A percentile compares a stretch with the other conserved stretches of the same genome.
These are phyloP conservation scores for Dipus sagitta DNA, from an alignment of 2,797 vertebrate species.

Conservation along the genomic window DNA sequence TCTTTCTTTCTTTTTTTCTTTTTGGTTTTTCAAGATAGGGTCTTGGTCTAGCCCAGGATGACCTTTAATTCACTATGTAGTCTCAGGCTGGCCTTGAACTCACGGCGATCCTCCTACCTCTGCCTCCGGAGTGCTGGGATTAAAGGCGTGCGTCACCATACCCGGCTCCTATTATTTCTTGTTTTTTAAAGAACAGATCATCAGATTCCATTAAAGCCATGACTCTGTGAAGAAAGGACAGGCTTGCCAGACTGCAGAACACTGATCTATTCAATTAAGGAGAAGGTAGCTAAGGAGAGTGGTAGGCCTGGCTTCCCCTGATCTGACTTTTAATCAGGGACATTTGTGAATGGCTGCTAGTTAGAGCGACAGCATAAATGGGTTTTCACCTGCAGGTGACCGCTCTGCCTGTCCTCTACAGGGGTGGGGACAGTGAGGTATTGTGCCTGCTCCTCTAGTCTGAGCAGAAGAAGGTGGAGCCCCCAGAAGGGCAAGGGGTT, in stretches of 20 bases:
- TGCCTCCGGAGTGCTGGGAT: too few species aligned
- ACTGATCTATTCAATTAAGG: constrained; percentile 12
- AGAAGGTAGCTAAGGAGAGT: neutral
- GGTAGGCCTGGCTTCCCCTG: constrained; percentile 27
- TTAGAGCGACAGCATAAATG: fast-evolving
- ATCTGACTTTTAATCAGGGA: neutral
- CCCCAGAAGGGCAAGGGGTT: too few species aligned
- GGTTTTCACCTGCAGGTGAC: neutral
- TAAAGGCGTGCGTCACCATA: neutral
- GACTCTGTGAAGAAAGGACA: neutral
- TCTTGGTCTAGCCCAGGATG: too few species aligned
- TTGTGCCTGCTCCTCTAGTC: neutral
- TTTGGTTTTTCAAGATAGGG: too few species aligned
- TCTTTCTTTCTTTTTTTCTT: too few species aligned
- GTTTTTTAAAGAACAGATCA: constrained; percentile 30
- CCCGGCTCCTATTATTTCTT: too few species aligned
- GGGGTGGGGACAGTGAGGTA: neutral
- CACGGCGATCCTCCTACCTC: too few species aligned
- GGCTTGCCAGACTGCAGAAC: neutral
- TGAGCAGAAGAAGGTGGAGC: neutral
- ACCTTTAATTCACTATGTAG: too few species aligned
- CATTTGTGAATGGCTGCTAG: neutral
- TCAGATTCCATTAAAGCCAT: neutral
- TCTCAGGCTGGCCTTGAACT: too few species aligned
- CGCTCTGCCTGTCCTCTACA: neutral